Evolutionary conservation across 1,140 invertebrate genomes (phyloP), one percentile per base, ranked within the genome.

Genomic region (Episyrphus balteatus): DNA sequence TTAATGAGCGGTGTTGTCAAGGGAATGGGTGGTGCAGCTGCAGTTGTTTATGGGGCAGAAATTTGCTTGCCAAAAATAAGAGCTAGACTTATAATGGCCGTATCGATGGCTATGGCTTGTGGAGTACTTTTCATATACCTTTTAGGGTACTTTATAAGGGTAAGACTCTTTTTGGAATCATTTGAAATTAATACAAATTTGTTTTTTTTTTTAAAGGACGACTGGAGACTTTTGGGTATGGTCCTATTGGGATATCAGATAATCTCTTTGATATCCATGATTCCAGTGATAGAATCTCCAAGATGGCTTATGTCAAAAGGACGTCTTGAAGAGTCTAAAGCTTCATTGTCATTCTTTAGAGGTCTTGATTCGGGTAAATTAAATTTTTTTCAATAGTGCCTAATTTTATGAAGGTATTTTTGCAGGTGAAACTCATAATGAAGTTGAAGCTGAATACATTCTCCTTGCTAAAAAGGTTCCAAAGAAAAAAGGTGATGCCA

Each of bases 261-360:
- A 12, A 60, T 72, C 0, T 66, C 81, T 26, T 63, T 75, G 1
- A 52, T 80, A 6, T 59, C 77, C 3, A 57, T 74, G 5, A 67
- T 77, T 3, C 62, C 78, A 3, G 69, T 88, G 44, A 82, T 84
- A 1, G 86, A 88, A 67, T 82, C 82, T 11, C 86, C 86, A 5
- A 66, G 80, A 18, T 88, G 84, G 83, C 61, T 84, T 38, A 61
- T 75, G 34, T 70, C 73, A 44, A 68, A 71, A 46, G 75, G 75
- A 43, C 69, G 69, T 15, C 53, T 61, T 10, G 72, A 75, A 1
- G 70, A 78, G 47, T 80, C 80, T 0, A 64, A 75, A 30, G 56
- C 56, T 9, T 59, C 70, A 0, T 57, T 79, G 13, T 72, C 72
- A 47, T 73, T 71, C 61, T 72, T 81, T 57, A 63, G 79, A 54